Base-by-base conservation (phyloP, 2,797 vertebrate species). In the Sebastes hubbsi region DNA sequence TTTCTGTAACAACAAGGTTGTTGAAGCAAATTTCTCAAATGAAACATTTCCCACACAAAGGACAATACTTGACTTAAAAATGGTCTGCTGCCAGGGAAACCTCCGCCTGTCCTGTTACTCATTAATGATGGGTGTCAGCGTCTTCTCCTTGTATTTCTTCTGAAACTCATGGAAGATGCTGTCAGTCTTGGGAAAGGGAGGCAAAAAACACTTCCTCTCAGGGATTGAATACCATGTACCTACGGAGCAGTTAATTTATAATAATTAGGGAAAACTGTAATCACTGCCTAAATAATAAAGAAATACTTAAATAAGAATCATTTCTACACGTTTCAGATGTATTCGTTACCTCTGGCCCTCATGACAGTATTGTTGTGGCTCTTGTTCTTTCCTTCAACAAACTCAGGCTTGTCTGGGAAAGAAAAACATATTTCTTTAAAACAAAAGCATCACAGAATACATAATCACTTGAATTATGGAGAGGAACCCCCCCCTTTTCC, bases 151-250 rank as follows among this genome's bases (percentile, higher is more conserved):
- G 84, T 88, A 93, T 81, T 83, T 93, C 85, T 84, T 93, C 80
- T 89, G 89, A 82, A 90, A 95, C 55, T 89, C 74, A 1, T 87
- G 81, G 58, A 95, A 94, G 61, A 90, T n/a, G 20, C 49, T 36
- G 24, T 13, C 11, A 4, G 67, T 81, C 8, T 67, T 73, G 2
- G 66, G 32, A 10, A 13, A 8, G 0, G 36, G 36, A 24, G 24
- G 12, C 77, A 24, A n/a, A 1, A 2, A 24, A 29, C 2, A 20
- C 58, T 72, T 81, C 64, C 80, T 90, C 36, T 59, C 73, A 5
- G 77, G 59, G n/a, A 60, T 65, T 3, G 64, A 20, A 79, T 13
- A 61, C 93, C 94, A 94, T 13, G n/a, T 27, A 79, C 76, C 94
- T 95, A 12, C 0, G 9, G n/a, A 16, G 29, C 2, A 81, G 10